phyloP scores from a whole-genome alignment of 1,140 invertebrate genomes.

The Microvelia longipes region DNA sequence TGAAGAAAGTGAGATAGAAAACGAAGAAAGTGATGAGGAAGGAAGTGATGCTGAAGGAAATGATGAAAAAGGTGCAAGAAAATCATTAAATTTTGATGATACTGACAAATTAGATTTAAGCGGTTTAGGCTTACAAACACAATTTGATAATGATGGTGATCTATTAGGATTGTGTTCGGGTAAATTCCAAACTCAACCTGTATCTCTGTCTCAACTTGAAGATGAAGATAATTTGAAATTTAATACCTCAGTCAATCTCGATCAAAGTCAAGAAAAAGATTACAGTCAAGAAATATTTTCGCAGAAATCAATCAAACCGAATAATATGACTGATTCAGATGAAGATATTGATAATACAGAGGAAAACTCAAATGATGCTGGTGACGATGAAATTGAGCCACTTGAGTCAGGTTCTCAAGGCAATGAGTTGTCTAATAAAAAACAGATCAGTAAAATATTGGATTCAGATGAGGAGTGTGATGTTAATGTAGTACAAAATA shows the following conservation, averaged over 20 bases:
- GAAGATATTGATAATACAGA: background rate
- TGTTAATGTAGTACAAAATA: no score
- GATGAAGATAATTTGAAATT: conserved; percentile 5
- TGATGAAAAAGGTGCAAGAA: background rate
- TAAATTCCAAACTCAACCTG: conserved; percentile 12
- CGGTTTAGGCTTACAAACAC: background rate
- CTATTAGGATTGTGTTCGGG: conserved; percentile 18
- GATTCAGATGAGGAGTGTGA: no score
- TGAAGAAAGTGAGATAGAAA: background rate
- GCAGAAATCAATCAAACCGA: background rate
- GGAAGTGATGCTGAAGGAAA: background rate
- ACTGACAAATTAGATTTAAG: background rate
- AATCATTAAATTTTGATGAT: background rate
- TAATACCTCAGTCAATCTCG: background rate
- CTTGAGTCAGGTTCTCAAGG: no score
- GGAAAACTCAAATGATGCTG: background rate
- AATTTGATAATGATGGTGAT: conserved; percentile 6
- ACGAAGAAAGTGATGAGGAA: background rate
- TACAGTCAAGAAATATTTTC: background rate
- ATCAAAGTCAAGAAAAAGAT: background rate
- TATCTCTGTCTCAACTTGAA: conserved; percentile 8
- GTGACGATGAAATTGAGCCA: no score
- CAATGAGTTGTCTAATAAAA: no score
- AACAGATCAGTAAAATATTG: no score
- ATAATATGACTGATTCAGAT: background rate